Percentiles rank a stretch among this genome's conserved stretches.
These are phyloP conservation scores for Chrysotoxum bicinctum DNA, from an alignment of 2,888 invertebrate genomes.

Conservation along the genomic window DNA sequence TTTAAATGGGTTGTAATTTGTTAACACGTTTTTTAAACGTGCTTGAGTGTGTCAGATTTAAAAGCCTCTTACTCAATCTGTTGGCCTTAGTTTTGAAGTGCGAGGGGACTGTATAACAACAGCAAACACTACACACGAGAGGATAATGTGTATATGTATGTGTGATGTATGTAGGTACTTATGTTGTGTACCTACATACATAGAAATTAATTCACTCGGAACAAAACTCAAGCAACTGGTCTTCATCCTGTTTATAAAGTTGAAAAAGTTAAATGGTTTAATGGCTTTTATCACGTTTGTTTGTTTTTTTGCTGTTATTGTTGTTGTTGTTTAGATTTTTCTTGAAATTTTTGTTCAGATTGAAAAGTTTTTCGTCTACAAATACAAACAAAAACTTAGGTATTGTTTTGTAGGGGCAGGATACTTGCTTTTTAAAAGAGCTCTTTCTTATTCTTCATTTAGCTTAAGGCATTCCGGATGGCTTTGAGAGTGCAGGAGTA, in stretches of 20 bases:
- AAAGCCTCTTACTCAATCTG: conserved; percentile 2
- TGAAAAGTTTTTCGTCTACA: conserved; percentile 3
- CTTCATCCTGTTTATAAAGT: conserved; percentile 14
- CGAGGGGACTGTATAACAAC: not conserved
- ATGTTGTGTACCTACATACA: not conserved
- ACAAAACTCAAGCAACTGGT: conserved; percentile 47
- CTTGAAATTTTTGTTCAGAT: not conserved
- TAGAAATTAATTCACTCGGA: conserved; percentile 46
- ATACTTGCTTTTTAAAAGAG: not conserved
- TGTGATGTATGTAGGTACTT: not conserved
- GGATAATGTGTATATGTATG: not conserved
- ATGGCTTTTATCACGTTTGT: conserved; percentile 47
- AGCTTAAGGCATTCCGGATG: not conserved
- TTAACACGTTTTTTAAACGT: conserved; percentile 7
- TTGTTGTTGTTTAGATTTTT: not conserved
- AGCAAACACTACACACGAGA: not conserved
- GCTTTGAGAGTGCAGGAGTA: too few relatives aligned
- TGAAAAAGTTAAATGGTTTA: conserved; percentile 41
- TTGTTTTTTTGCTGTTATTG: conserved; percentile 11
- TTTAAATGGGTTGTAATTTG: conserved; percentile 1
- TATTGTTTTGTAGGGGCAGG: not conserved
- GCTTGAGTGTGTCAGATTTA: conserved; percentile 7
- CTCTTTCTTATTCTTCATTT: conserved; percentile 29
- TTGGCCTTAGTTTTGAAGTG: not conserved
- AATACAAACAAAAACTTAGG: not conserved